Base-by-base conservation (phyloP, 2,113 vertebrate species). In the Chionodraco myersi region DNA sequence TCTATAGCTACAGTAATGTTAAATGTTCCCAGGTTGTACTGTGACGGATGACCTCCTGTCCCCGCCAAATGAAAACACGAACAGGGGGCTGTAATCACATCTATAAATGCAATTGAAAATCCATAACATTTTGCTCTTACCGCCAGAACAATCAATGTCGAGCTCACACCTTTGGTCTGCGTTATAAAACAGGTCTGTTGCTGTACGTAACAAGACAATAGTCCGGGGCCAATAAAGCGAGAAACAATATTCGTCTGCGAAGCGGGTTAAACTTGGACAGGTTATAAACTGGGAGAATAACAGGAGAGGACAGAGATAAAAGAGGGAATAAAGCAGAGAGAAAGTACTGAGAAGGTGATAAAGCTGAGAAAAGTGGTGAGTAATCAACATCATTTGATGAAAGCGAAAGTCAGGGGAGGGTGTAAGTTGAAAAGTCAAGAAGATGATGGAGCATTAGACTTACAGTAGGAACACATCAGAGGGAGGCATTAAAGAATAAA, bases 101-200 rank as follows among this genome's bases (percentile, higher is more conserved):
- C 69, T 84, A 68, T 90, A 82, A 86, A 87, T 83, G 75, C 62
- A 88, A 91, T 83, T 87, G 82, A 77, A 92, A 92, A 90, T 91
- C 89, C 69, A 93, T 92, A 86, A 77, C 65, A 78, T 87, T 88
- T 88, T 87, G 83, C 34, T 88, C 81, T 72, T 59, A 41, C 64
- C 51, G 58, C 67, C 58, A 64, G 69, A 77, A 60, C 51, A 85
- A 88, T 91, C 87, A 88, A 88, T 87, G 78, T 74, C 45, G n/a
- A 23, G 48, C 76, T 79, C 64, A 44, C 56, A 79, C 71, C 85
- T 79, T 81, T 72, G 85, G 61, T 79, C 84, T 9, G 58, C 11
- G 23, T 63, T 72, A 60, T 60, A 60, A 77, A 80, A 74, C 59
- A 23, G 36, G 18, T 53, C 68, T 48, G 47, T 48, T 48, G 83